Evolutionary conservation across 1,140 invertebrate species (phyloP).

Genomic region (Schlechtendalia chinensis): DNA sequence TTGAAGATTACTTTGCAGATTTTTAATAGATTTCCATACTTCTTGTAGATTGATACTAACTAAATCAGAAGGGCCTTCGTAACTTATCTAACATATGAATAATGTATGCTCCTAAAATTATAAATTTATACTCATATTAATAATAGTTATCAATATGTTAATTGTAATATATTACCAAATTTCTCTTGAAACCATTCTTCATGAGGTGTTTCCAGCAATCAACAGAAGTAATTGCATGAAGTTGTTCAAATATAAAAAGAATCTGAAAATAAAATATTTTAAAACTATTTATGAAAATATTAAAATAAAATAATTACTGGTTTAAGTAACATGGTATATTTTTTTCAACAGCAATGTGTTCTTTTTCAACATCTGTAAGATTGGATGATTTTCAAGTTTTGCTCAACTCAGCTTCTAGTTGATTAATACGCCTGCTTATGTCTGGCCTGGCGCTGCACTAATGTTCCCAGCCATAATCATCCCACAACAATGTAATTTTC

Average conservation of each 20-base stretch:
- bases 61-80: neutral
- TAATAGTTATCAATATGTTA: neutral
- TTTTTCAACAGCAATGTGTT: conserved; percentile 76
- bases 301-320: conserved; percentile 60
- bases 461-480: conserved; percentile 89
- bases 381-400: conserved; percentile 74
- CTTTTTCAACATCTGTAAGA: conserved; percentile 70
- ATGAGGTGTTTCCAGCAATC: conserved; percentile 85
- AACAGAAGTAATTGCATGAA: conserved; percentile 76
- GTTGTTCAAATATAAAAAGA: conserved; percentile 81
- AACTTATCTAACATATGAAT: conserved; percentile 45
- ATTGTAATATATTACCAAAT: conserved; percentile 61
- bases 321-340: conserved; percentile 83
- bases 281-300: conserved; percentile 41
- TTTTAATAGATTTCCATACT: conserved; percentile 68
- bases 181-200: conserved; percentile 84
- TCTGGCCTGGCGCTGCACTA: conserved; percentile 82
- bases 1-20: conserved; percentile 72
- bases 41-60: conserved; percentile 59
- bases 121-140: neutral
- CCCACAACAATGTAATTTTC: conserved; percentile 93
- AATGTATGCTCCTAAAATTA: conserved; percentile 35
- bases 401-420: conserved; percentile 75
- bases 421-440: conserved; percentile 69
- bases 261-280: conserved; percentile 59